A percentile compares a stretch with the other conserved stretches of the same genome.
phyloP scores from a whole-genome alignment of 2,113 vertebrate genomes.

The Otolemur garnettii region DNA sequence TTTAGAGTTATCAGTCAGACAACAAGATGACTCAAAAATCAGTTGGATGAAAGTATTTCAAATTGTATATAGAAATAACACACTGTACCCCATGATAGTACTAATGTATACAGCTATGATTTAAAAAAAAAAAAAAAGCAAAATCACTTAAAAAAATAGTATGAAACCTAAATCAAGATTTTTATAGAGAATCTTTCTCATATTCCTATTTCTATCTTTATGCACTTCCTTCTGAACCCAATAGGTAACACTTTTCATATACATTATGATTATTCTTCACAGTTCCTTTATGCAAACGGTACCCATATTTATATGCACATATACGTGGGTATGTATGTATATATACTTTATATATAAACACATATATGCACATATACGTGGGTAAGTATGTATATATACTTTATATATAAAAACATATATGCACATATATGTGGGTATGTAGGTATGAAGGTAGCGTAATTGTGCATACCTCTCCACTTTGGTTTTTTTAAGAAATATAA shows the following conservation, averaged over 20 bases:
- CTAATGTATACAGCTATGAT: too few species aligned
- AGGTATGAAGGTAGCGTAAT: background rate
- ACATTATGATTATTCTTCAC: background rate
- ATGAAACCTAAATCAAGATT: constrained; percentile 7
- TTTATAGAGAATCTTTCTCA: constrained; percentile 10
- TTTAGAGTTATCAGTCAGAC: background rate
- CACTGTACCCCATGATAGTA: too few species aligned
- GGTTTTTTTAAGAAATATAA: constrained; percentile 1
- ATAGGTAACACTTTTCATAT: background rate
- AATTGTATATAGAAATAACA: too few species aligned
- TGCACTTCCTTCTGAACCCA: background rate
- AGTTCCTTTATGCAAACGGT: background rate
- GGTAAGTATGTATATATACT: background rate
- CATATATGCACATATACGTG: background rate
- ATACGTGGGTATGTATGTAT: background rate
- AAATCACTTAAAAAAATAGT: background rate
- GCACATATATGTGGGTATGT: background rate
- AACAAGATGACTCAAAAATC: background rate
- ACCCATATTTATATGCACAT: background rate
- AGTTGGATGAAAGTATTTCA: too few species aligned
- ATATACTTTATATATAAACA: too few species aligned
- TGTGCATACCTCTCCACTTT: background rate
- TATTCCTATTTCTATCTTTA: background rate
- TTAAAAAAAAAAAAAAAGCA: too few species aligned
- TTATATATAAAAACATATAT: too few species aligned